Percentiles rank a stretch among this genome's conserved stretches.
Evolutionary conservation across 2,888 invertebrate genomes (phyloP).

Genomic region (Nomada fucata): DNA sequence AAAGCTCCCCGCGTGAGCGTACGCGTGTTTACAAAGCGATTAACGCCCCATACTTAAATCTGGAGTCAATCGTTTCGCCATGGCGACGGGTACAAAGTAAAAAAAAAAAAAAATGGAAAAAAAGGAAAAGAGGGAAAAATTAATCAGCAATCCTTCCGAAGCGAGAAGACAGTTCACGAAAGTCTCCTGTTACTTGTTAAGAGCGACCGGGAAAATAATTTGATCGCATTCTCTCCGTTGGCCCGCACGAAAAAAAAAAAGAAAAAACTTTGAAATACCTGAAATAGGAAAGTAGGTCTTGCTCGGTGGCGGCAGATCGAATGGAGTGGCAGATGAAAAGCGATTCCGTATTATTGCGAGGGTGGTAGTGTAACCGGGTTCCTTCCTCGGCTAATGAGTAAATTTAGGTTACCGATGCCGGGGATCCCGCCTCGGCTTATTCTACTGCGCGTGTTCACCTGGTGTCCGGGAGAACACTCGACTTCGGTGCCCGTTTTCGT

Average conservation of each 20-base stretch:
- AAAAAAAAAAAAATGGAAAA: neutral
- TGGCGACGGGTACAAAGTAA: neutral
- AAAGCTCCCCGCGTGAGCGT: conserved; percentile 43
- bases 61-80: neutral
- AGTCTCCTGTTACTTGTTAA: too few relatives aligned
- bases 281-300: conserved; percentile 56
- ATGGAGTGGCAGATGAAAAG: conserved; percentile 45
- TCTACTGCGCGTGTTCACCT: conserved; percentile 18
- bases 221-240: neutral
- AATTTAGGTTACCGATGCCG: conserved; percentile 61
- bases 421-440: conserved; percentile 16
- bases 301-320: conserved; percentile 36
- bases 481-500: conserved; percentile 47
- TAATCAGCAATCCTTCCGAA: too few relatives aligned
- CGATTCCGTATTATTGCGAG: conserved; percentile 58
- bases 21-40: conserved; percentile 52
- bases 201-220: neutral
- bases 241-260: neutral
- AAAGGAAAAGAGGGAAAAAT: too few relatives aligned
- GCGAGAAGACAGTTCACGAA: too few relatives aligned
- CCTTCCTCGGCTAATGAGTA: conserved; percentile 61
- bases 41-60: conserved; percentile 14
- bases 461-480: conserved; percentile 47
- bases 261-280: conserved; percentile 30
- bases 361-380: conserved; percentile 44